Evolutionary conservation across 2,888 invertebrate species (phyloP), one percentile per base, ranked within the genome.

Genomic region (Cephus sareptanus): DNA sequence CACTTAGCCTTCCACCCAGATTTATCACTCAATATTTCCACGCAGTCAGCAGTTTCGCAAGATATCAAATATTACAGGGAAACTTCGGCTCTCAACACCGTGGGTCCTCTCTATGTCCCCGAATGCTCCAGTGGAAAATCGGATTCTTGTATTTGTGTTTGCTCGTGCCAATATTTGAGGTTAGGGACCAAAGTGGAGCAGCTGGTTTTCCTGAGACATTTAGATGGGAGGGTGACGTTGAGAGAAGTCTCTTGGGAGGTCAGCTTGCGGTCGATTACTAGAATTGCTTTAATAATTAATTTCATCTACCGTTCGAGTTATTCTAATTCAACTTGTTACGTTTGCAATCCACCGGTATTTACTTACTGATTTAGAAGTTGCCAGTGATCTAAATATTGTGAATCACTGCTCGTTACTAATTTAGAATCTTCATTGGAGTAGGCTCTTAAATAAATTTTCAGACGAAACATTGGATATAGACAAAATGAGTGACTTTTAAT

Each of bases 81-180:
- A 77, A 75, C 77, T 77, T 77, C 75, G 30, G 31, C 75, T 40
- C 40, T 40, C 70, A 30, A 33, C 13, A 70, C 30, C n/a, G 77
- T n/a, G 69, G 71, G 30, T 70, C 31, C 15, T 40, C 40, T 40
- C 31, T 69, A 30, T 33, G 11, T 40, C 34, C 75, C 56, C 68
- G 77, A 69, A 30, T 31, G 30, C 15, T 30, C 33, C n/a, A 74
- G 34, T 69, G 69, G 13, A 69, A 56, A 56, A 35, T 69, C 69
- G 11, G 69, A 74, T 74, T 77, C 69, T 77, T 35, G 70, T 77
- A 69, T 75, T 77, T 70, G 37, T 77, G 30, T 75, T 77, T 77
- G 75, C 75, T 40, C 70, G 40, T 75, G 70, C 34, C 75, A 77
- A 77, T 75, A 77, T 77, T 75, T 75, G 75, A 77, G 68, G 69